Conservation (phyloP, 2,113 vertebrate species). For the Rhinolophus ferrumequinum region DNA sequence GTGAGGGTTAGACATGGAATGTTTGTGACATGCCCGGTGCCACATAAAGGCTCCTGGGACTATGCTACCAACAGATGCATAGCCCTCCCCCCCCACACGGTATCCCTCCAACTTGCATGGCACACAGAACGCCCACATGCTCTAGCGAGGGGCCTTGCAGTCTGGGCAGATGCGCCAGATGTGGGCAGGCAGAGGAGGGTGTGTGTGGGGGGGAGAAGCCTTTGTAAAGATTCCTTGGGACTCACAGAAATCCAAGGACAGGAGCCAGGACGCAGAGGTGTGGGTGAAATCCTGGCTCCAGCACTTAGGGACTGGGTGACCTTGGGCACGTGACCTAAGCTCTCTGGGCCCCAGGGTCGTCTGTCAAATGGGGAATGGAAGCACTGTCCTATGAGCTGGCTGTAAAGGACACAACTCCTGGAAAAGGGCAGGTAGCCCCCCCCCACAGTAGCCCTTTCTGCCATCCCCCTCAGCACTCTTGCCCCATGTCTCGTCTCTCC, state of each 20-base stretch:
- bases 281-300: fast-evolving
- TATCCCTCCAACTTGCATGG: fast-evolving
- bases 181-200: too few species aligned
- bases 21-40: background rate
- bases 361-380: fast-evolving
- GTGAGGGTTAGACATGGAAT: background rate
- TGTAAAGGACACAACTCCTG: fast-evolving
- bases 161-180: too few species aligned
- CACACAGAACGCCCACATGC: fast-evolving
- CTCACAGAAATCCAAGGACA: background rate
- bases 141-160: too few species aligned
- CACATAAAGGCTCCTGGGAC: background rate
- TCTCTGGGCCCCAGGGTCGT: background rate
- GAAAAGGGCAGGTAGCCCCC: background rate
- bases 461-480: background rate
- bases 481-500: fast-evolving
- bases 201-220: too few species aligned
- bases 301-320: background rate
- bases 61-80: background rate
- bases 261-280: background rate
- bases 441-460: background rate
- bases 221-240: background rate
- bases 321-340: fast-evolving
- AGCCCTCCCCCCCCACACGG: fast-evolving
- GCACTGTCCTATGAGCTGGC: background rate